Evolutionary conservation across 1,140 invertebrate species (phyloP), one percentile per base, ranked within the genome.

Genomic region (Vanessa atalanta): DNA sequence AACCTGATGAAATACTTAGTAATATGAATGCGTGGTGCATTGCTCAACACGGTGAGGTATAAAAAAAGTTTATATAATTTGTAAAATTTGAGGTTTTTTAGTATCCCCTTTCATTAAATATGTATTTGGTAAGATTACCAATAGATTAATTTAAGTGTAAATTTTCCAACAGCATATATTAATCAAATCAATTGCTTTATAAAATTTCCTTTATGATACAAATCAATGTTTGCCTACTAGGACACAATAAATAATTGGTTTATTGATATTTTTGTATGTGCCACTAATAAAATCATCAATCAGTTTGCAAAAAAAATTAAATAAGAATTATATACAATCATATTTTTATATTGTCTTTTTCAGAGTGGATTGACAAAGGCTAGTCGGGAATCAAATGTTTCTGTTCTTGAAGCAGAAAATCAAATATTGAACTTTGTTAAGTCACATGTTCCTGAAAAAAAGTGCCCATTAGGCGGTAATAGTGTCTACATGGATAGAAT

Each of bases 401-500:
- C 93, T 14, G 69, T 96, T 7, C 78, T 93, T 72, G 89, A 95
- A 76, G 98, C 96, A 5, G 97, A 99, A 81, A 83, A 94, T 14
- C 84, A 93, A 75, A 79, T 99, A 16, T 82, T 98, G n/a, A 79
- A 95, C 9, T 98, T 98, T 93, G 80, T 99, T 0, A 87, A 94
- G 76, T 81, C 94, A 64, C 94, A 98, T 89, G 94, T 95, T n/a
- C 94, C 94, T 0, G 86, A 95, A 83, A 93, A 94, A 79, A 88
- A 82, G 66, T 96, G 95, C 78, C 97, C 97, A 0, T 84, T 99
- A 26, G 98, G 96, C 69, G 98, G 98, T 0, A 99, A 98, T 93
- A 96, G 97, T 68, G 94, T 99, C 9, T 96, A 97, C 82, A 96
- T 96, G 93, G 98, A 99, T 88, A 93, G 96, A 76, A 67, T 96